Evolutionary conservation across 1,140 invertebrate genomes (phyloP).

Genomic region (Bradynema listronoti): DNA sequence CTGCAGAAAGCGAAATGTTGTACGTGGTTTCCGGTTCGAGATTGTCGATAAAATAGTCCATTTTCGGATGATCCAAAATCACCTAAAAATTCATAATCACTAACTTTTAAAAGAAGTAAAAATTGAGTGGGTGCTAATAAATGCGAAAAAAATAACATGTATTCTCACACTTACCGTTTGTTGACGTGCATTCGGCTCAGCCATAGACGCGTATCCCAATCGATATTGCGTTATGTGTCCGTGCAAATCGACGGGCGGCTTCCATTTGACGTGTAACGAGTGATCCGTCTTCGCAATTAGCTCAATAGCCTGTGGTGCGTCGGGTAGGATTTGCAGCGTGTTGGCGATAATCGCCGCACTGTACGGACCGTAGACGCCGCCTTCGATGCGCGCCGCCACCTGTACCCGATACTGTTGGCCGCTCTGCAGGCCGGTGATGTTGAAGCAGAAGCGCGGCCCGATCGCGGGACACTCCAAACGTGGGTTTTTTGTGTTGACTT

Average conservation of each 20-base stretch:
- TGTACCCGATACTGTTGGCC: slow-evolving; percentile 55
- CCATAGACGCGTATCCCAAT: slow-evolving; percentile 12
- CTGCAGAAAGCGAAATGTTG: slow-evolving; percentile 55
- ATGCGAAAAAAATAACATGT: too few species aligned
- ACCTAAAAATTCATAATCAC: too few species aligned
- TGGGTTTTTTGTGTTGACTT: slow-evolving; percentile 46
- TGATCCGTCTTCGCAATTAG: slow-evolving; percentile 58
- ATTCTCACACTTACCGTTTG: slow-evolving; percentile 40
- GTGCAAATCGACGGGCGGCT: slow-evolving; percentile 48
- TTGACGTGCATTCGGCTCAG: slow-evolving; percentile 39
- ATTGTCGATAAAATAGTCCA: slow-evolving; percentile 52
- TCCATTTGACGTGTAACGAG: slow-evolving; percentile 55
- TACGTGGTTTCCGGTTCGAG: slow-evolving; percentile 52
- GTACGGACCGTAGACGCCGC: slow-evolving; percentile 55
- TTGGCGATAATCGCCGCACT: slow-evolving; percentile 50
- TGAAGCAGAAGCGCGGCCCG: slow-evolving; percentile 55
- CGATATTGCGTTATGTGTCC: slow-evolving; percentile 52
- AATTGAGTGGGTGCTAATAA: too few species aligned
- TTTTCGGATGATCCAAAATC: slow-evolving; percentile 53
- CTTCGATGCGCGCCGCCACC: slow-evolving; percentile 54
- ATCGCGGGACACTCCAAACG: slow-evolving; percentile 49
- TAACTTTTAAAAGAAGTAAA: too few species aligned
- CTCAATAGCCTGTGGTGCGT: slow-evolving; percentile 54
- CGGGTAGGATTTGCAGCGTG: slow-evolving; percentile 56
- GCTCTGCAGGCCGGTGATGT: slow-evolving; percentile 54